Evolutionary conservation across 2,888 invertebrate species (phyloP).

Genomic region (Dascillus cervinus): DNA sequence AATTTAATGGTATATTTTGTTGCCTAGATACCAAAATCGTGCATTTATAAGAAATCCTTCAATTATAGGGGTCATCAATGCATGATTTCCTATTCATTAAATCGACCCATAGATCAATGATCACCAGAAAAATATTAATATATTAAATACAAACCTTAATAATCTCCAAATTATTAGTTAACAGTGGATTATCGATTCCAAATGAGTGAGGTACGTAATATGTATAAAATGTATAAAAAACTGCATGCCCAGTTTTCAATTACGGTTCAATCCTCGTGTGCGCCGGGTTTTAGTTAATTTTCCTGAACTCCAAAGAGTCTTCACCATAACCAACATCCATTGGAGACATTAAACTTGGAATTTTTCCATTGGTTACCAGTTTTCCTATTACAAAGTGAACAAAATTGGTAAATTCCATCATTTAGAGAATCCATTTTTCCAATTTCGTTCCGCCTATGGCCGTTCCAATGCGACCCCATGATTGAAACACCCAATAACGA

Average conservation of each 20-base stretch:
- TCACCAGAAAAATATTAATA: no score
- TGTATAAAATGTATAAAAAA: conserved; percentile 95
- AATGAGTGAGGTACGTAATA: conserved; percentile 91
- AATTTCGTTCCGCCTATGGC: conserved; percentile 72
- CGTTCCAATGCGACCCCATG: conserved; percentile 97
- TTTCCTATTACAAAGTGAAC: conserved; percentile 56
- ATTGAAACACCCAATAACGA: conserved; percentile 46
- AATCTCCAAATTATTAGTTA: conserved; percentile 67
- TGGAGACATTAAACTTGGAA: conserved; percentile 71
- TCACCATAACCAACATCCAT: conserved; percentile 80
- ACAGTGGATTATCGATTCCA: conserved; percentile 73
- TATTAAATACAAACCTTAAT: no score
- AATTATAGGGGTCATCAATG: no score
- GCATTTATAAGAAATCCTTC: no score
- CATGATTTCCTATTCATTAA: no score
- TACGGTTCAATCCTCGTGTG: no score
- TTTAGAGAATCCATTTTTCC: conserved; percentile 44
- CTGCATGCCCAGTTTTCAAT: no score
- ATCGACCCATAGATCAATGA: no score
- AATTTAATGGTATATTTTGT: no score
- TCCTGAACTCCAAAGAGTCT: no score
- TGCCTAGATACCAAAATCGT: no score
- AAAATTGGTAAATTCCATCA: conserved; percentile 58
- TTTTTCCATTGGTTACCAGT: conserved; percentile 77
- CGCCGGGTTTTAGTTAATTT: no score